Base-by-base conservation (phyloP, 2,797 vertebrate genomes). In the Hybognathus amarus region DNA sequence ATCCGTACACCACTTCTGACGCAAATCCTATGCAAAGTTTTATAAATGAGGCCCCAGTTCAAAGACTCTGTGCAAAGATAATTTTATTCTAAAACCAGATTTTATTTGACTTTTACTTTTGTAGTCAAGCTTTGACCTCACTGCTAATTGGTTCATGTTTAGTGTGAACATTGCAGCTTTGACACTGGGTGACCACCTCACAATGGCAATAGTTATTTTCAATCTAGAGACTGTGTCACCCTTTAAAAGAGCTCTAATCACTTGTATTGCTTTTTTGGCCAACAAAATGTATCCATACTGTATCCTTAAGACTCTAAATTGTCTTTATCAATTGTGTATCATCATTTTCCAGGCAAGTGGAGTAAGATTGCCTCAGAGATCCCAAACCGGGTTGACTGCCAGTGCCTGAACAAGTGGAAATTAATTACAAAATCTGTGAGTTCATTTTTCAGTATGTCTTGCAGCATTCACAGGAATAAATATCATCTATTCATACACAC, bases 331-430 rank as follows among this genome's bases (percentile, higher is more conserved):
- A 47, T 20, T 27, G 13, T 56, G 15, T 12, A 27, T 61, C 52
- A 52, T 81, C 30, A 66, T 59, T 76, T 36, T 69, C 15, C 59
- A 99, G 98, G 97, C 82, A 96, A 91, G 85, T 99, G 97, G 98
- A 83, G 95, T 1, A 96, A 94, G 89, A 97, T 99, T 0, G 96
- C 97, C 1, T 91, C 94, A 0, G 97, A 98, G 52, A 87, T 99
- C 9, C 95, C 96, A 0, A 93, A 96, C 36, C 93, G 98, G 13
- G 87, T 90, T 0, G 94, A 95, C 1, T 89, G 94, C 45, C 97
- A 99, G 9, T 98, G 97, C 85, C 87, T 95, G 6, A 94, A 96
- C 90, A 96, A 95, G 76, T 99, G 97, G 97, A 96, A 90, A 30
- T 1, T 83, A 67, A 82, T 97, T 78, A 88, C 38, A 30, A 24